Conservation (phyloP, 2,888 invertebrate genomes). For the Sphaerophoria rueppellii region DNA sequence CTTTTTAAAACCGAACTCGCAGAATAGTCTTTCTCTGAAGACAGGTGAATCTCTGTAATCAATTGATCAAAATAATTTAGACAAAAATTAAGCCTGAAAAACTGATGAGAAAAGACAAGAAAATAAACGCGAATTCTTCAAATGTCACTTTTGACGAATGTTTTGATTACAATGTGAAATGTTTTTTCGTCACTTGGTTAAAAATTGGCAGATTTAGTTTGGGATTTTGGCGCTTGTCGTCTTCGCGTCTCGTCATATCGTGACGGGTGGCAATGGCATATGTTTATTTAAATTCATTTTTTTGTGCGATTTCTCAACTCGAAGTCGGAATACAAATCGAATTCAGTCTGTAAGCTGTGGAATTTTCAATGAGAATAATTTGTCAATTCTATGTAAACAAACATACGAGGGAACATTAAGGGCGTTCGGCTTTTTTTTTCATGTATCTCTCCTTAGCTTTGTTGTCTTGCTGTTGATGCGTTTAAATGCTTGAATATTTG, state of each 20-base stretch:
- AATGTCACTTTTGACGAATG: slow-evolving; percentile 23
- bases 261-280: not conserved
- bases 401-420: not conserved
- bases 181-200: not conserved
- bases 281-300: slow-evolving; percentile 4
- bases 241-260: too few relatives aligned
- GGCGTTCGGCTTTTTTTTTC: not conserved
- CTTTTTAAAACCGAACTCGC: slow-evolving; percentile 17
- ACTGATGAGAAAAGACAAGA: not conserved
- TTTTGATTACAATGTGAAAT: slow-evolving; percentile 15
- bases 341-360: not conserved
- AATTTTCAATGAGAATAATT: slow-evolving; percentile 18
- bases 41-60: slow-evolving; percentile 11
- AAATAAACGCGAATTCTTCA: not conserved
- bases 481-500: not conserved
- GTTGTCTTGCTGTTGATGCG: not conserved
- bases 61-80: slow-evolving; percentile 5
- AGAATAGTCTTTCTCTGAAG: slow-evolving; percentile 21
- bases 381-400: slow-evolving; percentile 4
- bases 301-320: not conserved
- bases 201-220: slow-evolving; percentile 12
- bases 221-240: not conserved
- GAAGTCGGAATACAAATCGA: slow-evolving; percentile 3
- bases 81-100: not conserved
- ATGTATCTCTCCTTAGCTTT: too few relatives aligned